Evolutionary conservation across 2,888 invertebrate genomes (phyloP).

Genomic region (Caenorhabditis imperialis): DNA sequence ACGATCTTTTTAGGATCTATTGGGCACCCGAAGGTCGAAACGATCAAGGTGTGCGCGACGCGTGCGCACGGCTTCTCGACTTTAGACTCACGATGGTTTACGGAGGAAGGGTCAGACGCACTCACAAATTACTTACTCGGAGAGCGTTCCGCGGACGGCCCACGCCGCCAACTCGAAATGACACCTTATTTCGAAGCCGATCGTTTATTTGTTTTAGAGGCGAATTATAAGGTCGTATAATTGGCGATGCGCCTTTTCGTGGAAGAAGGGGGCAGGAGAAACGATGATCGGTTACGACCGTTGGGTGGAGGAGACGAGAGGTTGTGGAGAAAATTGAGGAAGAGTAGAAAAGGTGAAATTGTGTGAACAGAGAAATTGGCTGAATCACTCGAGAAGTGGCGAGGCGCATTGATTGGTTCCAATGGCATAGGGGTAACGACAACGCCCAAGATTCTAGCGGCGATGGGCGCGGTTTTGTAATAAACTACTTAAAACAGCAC

Average conservation of each 20-base stretch:
- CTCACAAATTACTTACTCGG: conserved; percentile 33
- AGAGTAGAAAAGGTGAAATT: conserved; percentile 14
- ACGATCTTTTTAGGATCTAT: conserved; percentile 58
- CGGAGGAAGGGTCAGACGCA: neutral
- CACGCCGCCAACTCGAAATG: conserved; percentile 33
- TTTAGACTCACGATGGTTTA: conserved; percentile 30
- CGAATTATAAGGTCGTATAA: conserved; percentile 53
- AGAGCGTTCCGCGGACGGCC: neutral
- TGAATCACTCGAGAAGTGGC: conserved; percentile 35
- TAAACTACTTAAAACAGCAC: neutral
- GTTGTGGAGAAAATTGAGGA: conserved; percentile 29
- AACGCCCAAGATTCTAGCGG: conserved; percentile 24
- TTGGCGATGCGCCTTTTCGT: conserved; percentile 38
- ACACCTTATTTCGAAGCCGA: conserved; percentile 42
- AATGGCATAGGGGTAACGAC: conserved; percentile 11
- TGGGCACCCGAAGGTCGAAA: conserved; percentile 57
- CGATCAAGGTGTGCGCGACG: conserved; percentile 53
- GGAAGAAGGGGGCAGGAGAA: conserved; percentile 8
- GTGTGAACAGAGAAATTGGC: conserved; percentile 24
- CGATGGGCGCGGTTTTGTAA: neutral
- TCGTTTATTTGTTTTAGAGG: conserved; percentile 57
- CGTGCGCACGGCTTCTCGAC: conserved; percentile 53
- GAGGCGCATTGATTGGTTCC: conserved; percentile 23
- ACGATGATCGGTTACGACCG: conserved; percentile 53
- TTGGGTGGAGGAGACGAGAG: conserved; percentile 27